Conservation (phyloP, 2,113 vertebrate species). For the Amia ocellicauda region DNA sequence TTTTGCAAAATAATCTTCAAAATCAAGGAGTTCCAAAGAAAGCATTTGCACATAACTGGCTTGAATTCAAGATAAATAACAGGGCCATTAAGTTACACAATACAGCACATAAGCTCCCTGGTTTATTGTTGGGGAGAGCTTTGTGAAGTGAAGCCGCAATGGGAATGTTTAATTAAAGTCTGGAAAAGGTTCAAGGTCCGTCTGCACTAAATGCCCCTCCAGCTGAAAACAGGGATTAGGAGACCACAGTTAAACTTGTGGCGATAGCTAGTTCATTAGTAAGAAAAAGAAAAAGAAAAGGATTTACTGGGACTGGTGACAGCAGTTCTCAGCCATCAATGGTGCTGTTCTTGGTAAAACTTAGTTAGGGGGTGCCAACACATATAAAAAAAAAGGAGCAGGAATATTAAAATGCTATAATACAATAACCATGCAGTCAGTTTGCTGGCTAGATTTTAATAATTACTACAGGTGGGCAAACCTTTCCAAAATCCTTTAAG, state of each 20-base stretch:
- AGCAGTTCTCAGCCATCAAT: not conserved
- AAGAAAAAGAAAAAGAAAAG: slow-evolving; percentile 25
- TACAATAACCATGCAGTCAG: too few species aligned
- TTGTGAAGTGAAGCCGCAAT: slow-evolving; percentile 41
- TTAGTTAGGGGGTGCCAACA: too few species aligned
- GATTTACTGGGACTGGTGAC: not conserved
- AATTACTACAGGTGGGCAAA: too few species aligned
- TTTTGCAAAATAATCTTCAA: not conserved
- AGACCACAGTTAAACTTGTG: slow-evolving; percentile 45
- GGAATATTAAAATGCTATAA: too few species aligned
- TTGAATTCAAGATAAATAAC: slow-evolving; percentile 36
- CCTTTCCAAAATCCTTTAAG: too few species aligned
- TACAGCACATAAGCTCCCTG: slow-evolving; percentile 28
- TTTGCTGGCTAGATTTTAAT: too few species aligned
- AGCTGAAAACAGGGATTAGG: slow-evolving; percentile 65
- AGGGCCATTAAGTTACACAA: slow-evolving; percentile 34
- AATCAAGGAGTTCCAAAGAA: not conserved
- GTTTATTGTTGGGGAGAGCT: slow-evolving; percentile 33
- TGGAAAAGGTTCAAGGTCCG: slow-evolving; percentile 49
- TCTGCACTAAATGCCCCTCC: slow-evolving; percentile 57
- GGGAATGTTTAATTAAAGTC: slow-evolving; percentile 69
- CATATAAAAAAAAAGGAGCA: too few species aligned
- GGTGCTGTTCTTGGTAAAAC: too few species aligned
- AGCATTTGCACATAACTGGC: slow-evolving; percentile 8
- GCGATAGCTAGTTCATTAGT: slow-evolving; percentile 52